Evolutionary conservation across 2,797 vertebrate genomes (phyloP).

Genomic region (Hypotaenidia okinawae): DNA sequence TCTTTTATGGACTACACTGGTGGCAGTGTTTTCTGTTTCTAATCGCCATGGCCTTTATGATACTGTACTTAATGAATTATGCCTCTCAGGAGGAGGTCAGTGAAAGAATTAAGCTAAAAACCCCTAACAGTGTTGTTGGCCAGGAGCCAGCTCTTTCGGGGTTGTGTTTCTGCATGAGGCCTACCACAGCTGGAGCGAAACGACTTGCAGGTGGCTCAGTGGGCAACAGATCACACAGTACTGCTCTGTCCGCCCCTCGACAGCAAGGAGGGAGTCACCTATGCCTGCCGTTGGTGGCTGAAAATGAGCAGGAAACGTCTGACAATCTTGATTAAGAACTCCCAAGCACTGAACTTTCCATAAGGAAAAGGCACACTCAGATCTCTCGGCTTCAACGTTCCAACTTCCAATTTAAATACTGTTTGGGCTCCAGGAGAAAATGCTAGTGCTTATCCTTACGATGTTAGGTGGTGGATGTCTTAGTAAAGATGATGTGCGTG

Average conservation of each 20-base stretch:
- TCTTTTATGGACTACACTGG: constrained; percentile 44
- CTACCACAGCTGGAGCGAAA: constrained; percentile 76
- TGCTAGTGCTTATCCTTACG: background rate
- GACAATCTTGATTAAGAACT: constrained; percentile 75
- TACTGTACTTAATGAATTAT: constrained; percentile 74
- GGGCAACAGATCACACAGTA: constrained; percentile 75
- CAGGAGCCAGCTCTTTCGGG: constrained; percentile 59
- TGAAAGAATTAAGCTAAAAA: constrained; percentile 74
- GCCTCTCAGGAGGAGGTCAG: constrained; percentile 72
- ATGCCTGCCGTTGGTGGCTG: constrained; percentile 69
- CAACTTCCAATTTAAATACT: constrained; percentile 49
- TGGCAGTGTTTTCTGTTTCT: constrained; percentile 68
- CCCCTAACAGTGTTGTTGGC: constrained; percentile 70
- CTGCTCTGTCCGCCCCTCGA: constrained; percentile 64
- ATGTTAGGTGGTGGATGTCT: background rate
- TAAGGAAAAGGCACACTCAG: constrained; percentile 60
- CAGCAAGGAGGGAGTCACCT: constrained; percentile 74
- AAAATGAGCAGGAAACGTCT: constrained; percentile 76
- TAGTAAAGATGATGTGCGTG: background rate
- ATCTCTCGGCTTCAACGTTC: constrained; percentile 37
- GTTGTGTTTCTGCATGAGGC: constrained; percentile 76
- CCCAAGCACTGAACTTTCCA: constrained; percentile 71
- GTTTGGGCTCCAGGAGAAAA: constrained; percentile 43
- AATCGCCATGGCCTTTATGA: constrained; percentile 64
- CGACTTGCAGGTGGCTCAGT: constrained; percentile 77